Base-by-base conservation (phyloP, 2,797 vertebrate genomes). In the Characodon lateralis region DNA sequence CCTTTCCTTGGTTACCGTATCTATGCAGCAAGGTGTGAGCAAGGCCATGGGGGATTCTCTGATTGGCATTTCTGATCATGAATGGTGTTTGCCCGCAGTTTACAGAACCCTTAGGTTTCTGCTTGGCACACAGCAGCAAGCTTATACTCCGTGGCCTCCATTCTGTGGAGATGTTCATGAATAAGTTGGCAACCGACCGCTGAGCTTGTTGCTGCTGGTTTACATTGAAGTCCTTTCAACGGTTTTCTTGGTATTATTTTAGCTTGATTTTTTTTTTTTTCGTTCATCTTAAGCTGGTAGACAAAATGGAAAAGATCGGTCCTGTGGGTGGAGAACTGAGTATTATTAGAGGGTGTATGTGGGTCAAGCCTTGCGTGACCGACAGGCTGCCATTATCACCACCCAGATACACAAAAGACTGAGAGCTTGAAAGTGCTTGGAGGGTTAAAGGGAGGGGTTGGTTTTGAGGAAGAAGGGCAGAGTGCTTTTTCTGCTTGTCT, bases 281-380 rank as follows among this genome's bases (percentile, higher is more conserved):
- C 12, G 51, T 72, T 80, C 63, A 61, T 71, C 73, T 51, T 51
- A 24, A n/a, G 74, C 77, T 74, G 43, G 9, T 69, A 85, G 80
- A 72, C 6, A 39, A 84, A 94, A 86, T 94, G 78, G 95, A 48
- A 74, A 78, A 81, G 78, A 75, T 78, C 94, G 58, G 66, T 88
- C 87, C 71, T 91, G 88, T 79, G 95, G 95, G 83, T 95, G 94
- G 84, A 87, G 90, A 81, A 91, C 94, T 88, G 95, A 96, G 94
- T n/a, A 81, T 77, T 89, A 84, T 85, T 71, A 53, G 81, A 20
- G 9, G 74, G 74, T 56, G 81, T 92, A 95, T 94, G 89, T 95
- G 89, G 94, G 95, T 95, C 94, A 95, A 89, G 84, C 89, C 85
- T 90, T 85, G 91, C 91, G 87, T 94, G 94, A 95, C 80, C 72